Evolutionary conservation across 1,140 invertebrate species (phyloP), one percentile per base, ranked within the genome.

Genomic region (Drosophila littoralis): DNA sequence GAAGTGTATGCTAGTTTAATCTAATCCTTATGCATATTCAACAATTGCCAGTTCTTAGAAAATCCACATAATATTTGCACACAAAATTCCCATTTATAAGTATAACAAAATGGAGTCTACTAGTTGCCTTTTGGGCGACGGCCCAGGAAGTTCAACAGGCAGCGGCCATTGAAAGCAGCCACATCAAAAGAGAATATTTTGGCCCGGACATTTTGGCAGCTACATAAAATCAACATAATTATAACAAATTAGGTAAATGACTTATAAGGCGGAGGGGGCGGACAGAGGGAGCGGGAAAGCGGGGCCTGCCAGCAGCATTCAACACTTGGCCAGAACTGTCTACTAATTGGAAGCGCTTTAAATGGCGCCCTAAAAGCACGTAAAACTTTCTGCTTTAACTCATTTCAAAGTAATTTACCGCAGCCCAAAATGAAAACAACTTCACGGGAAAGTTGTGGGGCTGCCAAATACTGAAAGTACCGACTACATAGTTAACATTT

Each of bases 331-430:
- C 64, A 38, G 32, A 33, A 59, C 48, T 73, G 59, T 66, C 48
- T 58, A 69, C 77, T 88, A 89, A 88, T 88, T 88, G 76, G 76
- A 88, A 86, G 71, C 58, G 61, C 77, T 86, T 86, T 83, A 79
- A 81, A 54, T 38, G 63, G 28, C 51, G 51, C 50, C 50, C 63
- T 46, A 66, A 67, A 73, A 63, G 55, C 67, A 46, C 75, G 59
- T 51, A 54, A 51, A 88, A 86, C 42, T 82, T 86, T 79, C 13
- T 15, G 54, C 59, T 54, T 45, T 43, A 68, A 81, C 82, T 86
- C 75, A 79, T 86, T 86, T 88, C 83, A 88, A 88, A 88, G 84
- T 88, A 88, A 88, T 88, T 89, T 89, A 70, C 83, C 84, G 70
- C 76, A 74, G 36, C 72, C 72, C 77, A 40, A 68, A 76, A 52